A percentile compares a stretch with the other conserved stretches of the same genome.
phyloP scores from a whole-genome alignment of 2,888 invertebrate species.

The Athalia circularis region DNA sequence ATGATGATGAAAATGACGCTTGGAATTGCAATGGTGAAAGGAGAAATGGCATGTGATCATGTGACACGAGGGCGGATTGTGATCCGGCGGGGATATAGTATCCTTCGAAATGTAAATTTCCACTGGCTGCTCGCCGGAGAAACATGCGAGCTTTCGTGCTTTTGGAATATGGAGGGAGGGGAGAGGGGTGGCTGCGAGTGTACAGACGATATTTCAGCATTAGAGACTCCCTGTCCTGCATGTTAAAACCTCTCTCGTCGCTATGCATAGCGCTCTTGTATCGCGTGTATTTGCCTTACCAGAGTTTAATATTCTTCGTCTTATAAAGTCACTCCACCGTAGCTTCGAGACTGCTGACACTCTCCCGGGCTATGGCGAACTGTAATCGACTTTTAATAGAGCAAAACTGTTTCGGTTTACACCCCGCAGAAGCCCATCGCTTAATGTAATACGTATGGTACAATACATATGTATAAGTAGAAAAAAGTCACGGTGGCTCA shows the following conservation, averaged over 20 bases:
- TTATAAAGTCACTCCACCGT: constrained; percentile 15
- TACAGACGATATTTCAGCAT: constrained; percentile 61
- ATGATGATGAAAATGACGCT: constrained; percentile 4
- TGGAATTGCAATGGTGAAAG: constrained; percentile 2
- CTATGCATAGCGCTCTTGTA: constrained; percentile 29
- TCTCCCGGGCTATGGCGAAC: background rate
- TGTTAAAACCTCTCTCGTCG: constrained; percentile 54
- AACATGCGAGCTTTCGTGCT: constrained; percentile 41
- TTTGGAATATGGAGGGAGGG: constrained; percentile 32
- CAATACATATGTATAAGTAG: background rate
- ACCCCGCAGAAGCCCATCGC: background rate
- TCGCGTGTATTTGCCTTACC: constrained; percentile 33
- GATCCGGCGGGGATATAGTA: background rate
- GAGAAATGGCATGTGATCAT: background rate
- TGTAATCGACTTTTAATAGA: constrained; percentile 25
- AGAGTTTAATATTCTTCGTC: constrained; percentile 36
- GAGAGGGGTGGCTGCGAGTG: constrained; percentile 36
- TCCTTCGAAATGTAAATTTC: background rate
- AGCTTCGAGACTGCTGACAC: constrained; percentile 16
- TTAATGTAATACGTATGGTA: background rate
- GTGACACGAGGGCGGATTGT: constrained; percentile 10
- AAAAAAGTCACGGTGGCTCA: too few relatives aligned
- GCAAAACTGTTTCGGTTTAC: constrained; percentile 12
- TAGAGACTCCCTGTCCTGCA: constrained; percentile 59
- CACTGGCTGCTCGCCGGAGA: constrained; percentile 10